Base-by-base conservation (phyloP, 2,888 invertebrate species). In the Tipula lateralis region DNA sequence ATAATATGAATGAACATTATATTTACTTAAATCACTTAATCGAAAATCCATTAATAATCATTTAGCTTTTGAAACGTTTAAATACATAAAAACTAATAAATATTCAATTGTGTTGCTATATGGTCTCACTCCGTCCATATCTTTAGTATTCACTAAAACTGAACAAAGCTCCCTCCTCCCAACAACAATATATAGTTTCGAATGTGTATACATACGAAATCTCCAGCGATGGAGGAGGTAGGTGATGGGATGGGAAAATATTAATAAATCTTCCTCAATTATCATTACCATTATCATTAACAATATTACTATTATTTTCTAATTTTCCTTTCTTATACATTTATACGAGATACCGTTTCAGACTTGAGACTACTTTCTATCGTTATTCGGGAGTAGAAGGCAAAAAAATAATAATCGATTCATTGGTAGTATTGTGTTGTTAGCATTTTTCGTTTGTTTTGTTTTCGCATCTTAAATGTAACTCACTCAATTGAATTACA, bases 1-100 rank as follows among this genome's bases (percentile, higher is more conserved):
- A 66, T 66, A 24, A 66, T 66, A 66, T 66, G 66, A 66, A 66
- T 66, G 66, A 24, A 66, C 66, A 66, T 66, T 66, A 24, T 24
- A 66, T 66, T 66, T 66, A 66, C 24, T 66, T 66, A 66, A 66
- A 66, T 66, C 66, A 66, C 66, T 66, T 66, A 66, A 66, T 66
- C 66, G 66, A 66, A 66, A 66, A 66, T 66, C 66, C 66, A 66
- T 66, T 24, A 66, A 66, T 66, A 66, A 66, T 24, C 66, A 66
- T 66, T 66, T 66, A 66, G 66, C 66, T 66, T 66, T 24, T 66
- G 66, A 66, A 66, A 66, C 66, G 66, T 66, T 66, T 66, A 66
- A 66, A 66, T 66, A 66, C 66, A 66, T 66, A 66, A 66, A 66
- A 66, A 66, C 66, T 66, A 66, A 66, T 66, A 66, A 66, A 66